phyloP scores from a whole-genome alignment of 2,113 vertebrate species.

The Sula dactylatra region DNA sequence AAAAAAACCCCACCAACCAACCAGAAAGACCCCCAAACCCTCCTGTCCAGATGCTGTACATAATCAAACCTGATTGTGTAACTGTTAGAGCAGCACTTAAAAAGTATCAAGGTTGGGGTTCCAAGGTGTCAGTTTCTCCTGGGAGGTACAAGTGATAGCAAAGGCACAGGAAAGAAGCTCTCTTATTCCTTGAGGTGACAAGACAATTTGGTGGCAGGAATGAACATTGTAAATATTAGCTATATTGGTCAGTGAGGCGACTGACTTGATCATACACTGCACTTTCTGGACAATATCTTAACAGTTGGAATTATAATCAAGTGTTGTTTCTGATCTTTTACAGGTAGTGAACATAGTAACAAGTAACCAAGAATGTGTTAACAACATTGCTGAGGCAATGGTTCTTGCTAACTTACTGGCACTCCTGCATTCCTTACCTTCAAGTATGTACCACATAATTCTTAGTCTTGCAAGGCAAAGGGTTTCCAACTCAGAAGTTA shows the following conservation, averaged over 20 bases:
- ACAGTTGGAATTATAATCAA: not conserved
- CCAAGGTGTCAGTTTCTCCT: not conserved
- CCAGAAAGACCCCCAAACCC: too few relatives aligned
- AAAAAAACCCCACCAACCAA: not conserved
- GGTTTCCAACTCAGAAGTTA: not conserved
- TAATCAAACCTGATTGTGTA: not conserved
- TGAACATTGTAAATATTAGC: not conserved
- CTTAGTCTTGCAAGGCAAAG: not conserved
- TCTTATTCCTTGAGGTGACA: not conserved
- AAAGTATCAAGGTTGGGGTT: not conserved
- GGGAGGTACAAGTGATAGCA: not conserved
- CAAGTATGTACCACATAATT: slow-evolving; percentile 80
- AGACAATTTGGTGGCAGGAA: not conserved
- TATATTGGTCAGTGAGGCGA: not conserved
- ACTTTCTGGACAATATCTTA: not conserved
- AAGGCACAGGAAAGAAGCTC: too few relatives aligned
- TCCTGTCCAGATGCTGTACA: not conserved
- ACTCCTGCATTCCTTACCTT: slow-evolving; percentile 94
- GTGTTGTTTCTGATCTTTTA: slow-evolving; percentile 38
- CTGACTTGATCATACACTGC: not conserved
- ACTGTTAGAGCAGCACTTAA: not conserved
- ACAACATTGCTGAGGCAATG: slow-evolving; percentile 93
- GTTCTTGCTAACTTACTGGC: slow-evolving; percentile 93
- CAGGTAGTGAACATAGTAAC: slow-evolving; percentile 98
- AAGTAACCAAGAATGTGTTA: slow-evolving; percentile 95